Percentiles rank a stretch among this genome's conserved stretches.
Conservation (phyloP, 1,140 invertebrate genomes). For the Drosophila pseudoobscura region DNA sequence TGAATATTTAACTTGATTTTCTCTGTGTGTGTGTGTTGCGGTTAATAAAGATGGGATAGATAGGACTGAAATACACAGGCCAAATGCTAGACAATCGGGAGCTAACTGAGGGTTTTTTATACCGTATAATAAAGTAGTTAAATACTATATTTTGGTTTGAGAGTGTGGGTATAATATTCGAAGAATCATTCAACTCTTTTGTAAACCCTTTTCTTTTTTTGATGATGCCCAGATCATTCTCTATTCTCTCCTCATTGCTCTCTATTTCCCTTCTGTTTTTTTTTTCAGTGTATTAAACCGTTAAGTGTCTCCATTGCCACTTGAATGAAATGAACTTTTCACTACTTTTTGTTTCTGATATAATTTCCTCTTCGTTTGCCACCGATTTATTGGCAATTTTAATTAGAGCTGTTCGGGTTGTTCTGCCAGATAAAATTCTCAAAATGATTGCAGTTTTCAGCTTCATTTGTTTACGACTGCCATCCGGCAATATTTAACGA, state of each 20-base stretch:
- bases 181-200: no score
- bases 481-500: conserved; percentile 30
- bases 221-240: no score
- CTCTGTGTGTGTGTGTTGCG: background rate
- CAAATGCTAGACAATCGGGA: no score
- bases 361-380: background rate
- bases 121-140: no score
- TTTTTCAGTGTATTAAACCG: background rate
- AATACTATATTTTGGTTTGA: no score
- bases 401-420: conserved; percentile 44
- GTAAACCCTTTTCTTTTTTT: no score
- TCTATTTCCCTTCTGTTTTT: no score
- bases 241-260: no score
- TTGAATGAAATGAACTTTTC: no score
- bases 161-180: no score
- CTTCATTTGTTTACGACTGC: conserved; percentile 50
- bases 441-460: conserved; percentile 56
- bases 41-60: background rate
- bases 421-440: conserved; percentile 44
- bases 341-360: background rate
- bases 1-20: conserved; percentile 18
- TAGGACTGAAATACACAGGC: background rate
- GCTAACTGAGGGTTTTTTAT: no score
- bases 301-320: no score
- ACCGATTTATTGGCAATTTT: conserved; percentile 24